Base-by-base conservation (phyloP, 1,140 invertebrate genomes). In the Zaprionus lachaisei region DNA sequence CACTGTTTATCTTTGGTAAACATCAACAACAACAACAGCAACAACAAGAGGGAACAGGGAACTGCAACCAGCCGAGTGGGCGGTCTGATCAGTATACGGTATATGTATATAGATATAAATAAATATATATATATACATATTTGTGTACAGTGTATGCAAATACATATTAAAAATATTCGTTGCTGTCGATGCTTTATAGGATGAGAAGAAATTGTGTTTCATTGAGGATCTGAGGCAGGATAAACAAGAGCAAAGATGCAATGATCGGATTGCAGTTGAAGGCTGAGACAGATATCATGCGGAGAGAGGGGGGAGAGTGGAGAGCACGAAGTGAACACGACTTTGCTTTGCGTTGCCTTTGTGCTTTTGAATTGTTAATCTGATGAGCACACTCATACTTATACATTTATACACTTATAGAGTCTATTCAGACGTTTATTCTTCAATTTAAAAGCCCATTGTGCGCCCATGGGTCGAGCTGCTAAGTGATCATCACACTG, bases 1-100 rank as follows among this genome's bases (percentile, higher is more conserved):
- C 74, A 87, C 67, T 80, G 84, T 87, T 87, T 87, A 87, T 86
- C 77, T 83, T 86, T 80, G 60, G 31, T 64, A 67, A 86, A 86
- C 64, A 67, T 37, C 54, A 58, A 34, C n/a, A 37, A 34, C 17
- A 34, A 66, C 24, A 24, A 24, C 24, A 20, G 20, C 37, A 69
- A 69, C 34, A 70, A 62, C 57, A 62, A 62, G 34, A 66, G 12
- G 15, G 38, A 55, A 67, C 37, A 62, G n/a, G 6, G 20, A 55
- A 68, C 26, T 61, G 57, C 64, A 69, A 17, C 22, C 22, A 54
- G 31, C 12, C 37, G 49, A 15, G 60, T 44, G 26, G 61, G 24
- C 24, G 12, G 47, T 37, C 17, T 34, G 49, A 64, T 54, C 20
- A 26, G 12, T 65, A 12, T 64, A 64, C 31, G 31, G 31, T 34